Evolutionary conservation across 2,797 vertebrate genomes (phyloP).

Genomic region (Sardinella longiceps): DNA sequence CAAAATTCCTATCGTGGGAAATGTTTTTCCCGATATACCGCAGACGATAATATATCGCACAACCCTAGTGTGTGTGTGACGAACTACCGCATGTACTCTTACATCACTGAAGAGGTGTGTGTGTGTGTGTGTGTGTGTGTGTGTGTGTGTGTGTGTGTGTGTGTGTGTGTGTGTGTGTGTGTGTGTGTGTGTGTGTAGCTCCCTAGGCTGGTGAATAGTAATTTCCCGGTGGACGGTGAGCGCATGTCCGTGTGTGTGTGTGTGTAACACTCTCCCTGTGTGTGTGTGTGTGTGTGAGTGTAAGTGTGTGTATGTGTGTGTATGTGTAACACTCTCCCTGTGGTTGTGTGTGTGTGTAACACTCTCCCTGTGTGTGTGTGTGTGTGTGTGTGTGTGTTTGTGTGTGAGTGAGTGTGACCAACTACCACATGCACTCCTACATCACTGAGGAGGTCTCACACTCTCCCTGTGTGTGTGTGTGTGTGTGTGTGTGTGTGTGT

Average conservation of each 20-base stretch:
- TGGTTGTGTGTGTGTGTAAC: not conserved
- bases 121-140: not conserved
- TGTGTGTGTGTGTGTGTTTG: not conserved
- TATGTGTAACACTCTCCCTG: not conserved
- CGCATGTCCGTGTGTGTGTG: not conserved
- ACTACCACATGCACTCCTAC: too few species aligned
- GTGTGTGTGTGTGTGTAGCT: constrained; percentile 71
- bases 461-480: not conserved
- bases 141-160: not conserved
- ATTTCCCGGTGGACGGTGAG: not conserved
- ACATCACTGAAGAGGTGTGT: too few species aligned
- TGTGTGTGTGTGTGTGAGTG: not conserved
- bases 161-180: not conserved
- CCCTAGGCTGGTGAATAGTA: constrained; percentile 47
- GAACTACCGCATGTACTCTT: too few species aligned
- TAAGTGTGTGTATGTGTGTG: not conserved
- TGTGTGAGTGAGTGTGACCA: constrained; percentile 14
- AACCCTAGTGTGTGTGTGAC: too few species aligned
- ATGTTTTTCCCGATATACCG: too few species aligned
- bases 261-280: not conserved
- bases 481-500: constrained; percentile 10
- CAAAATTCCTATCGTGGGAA: too few species aligned
- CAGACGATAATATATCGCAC: too few species aligned
- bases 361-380: not conserved
- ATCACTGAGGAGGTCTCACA: too few species aligned